Evolutionary conservation across 2,797 vertebrate genomes (phyloP), one percentile per base, ranked within the genome.

Genomic region (Chaetodon trifasciatus): DNA sequence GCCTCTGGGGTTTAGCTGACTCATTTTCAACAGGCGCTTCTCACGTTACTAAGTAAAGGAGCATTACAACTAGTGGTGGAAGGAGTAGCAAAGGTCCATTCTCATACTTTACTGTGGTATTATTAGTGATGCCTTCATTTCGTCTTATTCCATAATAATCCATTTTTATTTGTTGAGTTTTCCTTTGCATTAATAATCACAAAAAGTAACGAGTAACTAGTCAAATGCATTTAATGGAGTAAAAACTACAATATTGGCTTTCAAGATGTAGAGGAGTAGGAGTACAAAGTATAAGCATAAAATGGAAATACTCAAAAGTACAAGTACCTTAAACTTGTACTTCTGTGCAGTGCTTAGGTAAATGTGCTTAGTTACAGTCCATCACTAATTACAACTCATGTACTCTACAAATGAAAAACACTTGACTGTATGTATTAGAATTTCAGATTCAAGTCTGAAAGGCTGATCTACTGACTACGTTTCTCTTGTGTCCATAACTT

Each of bases 31-130:
- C 70, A 73, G 24, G 15, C 53, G 6, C 63, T 42, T 32, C 47
- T 79, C 81, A 60, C 50, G 32, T 60, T 75, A 74, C 73, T 13
- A 2, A n/a, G 1, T 70, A 74, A 78, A 74, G 56, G 15, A 8
- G 44, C 24, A 55, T 21, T 47, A 24, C 84, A 52, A 56, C 21
- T 24, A 15, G 56, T 9, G 8, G 32, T 21, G 56, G 8, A 12
- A 9, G 17, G 16, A 28, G 6, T 16, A 35, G 28, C 55, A 57
- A 4, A 8, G 53, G 24, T 2, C 24, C 32, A n/a, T 58, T 37
- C 39, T 11, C 10, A 3, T 19, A 1, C 7, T 24, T 53, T 2
- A 57, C 1, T 39, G 19, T 9, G 21, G 21, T 21, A 28, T 37
- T 21, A 37, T 37, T 21, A 58, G 56, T 37, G 9, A 37, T 58